A percentile compares a stretch with the other conserved stretches of the same genome.
Evolutionary conservation across 1,140 invertebrate species (phyloP).

Genomic region (Trialeurodes vaporariorum): DNA sequence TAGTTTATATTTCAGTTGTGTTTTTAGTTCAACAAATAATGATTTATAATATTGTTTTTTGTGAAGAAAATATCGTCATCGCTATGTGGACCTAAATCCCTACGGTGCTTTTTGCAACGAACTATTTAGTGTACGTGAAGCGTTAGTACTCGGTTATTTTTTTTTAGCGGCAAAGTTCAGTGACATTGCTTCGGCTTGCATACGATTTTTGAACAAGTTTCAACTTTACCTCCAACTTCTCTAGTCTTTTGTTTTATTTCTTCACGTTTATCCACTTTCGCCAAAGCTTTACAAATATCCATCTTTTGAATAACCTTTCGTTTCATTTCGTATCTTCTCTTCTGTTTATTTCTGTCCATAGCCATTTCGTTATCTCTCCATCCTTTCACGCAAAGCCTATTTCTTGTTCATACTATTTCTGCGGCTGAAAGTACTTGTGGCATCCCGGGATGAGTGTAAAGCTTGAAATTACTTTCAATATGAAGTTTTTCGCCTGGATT

Average conservation of each 20-base stretch:
- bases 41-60: background rate
- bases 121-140: background rate
- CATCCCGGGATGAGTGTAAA: background rate
- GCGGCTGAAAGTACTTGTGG: background rate
- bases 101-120: background rate
- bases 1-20: too few relatives aligned
- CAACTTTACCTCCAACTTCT: background rate
- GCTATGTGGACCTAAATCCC: background rate
- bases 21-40: too few relatives aligned
- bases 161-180: background rate
- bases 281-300: background rate
- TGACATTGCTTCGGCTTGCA: background rate
- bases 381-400: background rate
- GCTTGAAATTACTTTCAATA: too few relatives aligned
- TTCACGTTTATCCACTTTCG: background rate
- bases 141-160: too few relatives aligned
- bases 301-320: too few relatives aligned
- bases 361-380: background rate
- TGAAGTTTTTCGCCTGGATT: too few relatives aligned
- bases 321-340: background rate
- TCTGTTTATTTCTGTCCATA: background rate
- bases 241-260: background rate
- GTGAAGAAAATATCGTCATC: background rate
- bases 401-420: background rate
- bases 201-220: background rate